Percentiles rank a stretch among this genome's conserved stretches.
Evolutionary conservation across 2,888 invertebrate genomes (phyloP).

Genomic region (Drosophila tripunctata): DNA sequence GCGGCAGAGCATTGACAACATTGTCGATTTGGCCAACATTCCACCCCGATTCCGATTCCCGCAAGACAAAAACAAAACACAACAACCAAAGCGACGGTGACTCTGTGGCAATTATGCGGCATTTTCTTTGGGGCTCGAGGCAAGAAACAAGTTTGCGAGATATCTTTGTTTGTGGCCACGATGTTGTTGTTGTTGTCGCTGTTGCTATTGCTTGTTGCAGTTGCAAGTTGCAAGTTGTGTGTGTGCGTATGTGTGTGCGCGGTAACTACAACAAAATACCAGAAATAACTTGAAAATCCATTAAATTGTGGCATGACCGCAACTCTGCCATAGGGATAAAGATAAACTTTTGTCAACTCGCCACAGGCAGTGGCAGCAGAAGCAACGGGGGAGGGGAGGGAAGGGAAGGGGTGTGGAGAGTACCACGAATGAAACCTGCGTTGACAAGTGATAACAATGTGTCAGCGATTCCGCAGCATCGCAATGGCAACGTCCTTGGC

Average conservation of each 20-base stretch:
- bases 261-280: conserved; percentile 75
- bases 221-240: conserved; percentile 4
- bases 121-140: conserved; percentile 65
- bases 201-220: too few relatives aligned
- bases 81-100: conserved; percentile 12
- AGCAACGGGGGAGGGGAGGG: neutral
- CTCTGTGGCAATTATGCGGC: conserved; percentile 75
- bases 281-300: conserved; percentile 79
- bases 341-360: conserved; percentile 67
- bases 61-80: neutral
- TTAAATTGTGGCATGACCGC: conserved; percentile 61
- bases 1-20: conserved; percentile 73
- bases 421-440: conserved; percentile 42
- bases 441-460: conserved; percentile 80
- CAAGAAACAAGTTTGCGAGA: conserved; percentile 71
- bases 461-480: conserved; percentile 49
- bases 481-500: conserved; percentile 62
- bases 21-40: conserved; percentile 69
- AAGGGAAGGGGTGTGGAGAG: conserved; percentile 1
- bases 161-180: conserved; percentile 66
- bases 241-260: too few relatives aligned
- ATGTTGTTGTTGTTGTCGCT: conserved; percentile 25
- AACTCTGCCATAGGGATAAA: conserved; percentile 57
- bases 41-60: conserved; percentile 14
- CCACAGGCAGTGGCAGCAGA: neutral